These are phyloP conservation scores for Habrosyne pyritoides DNA, from an alignment of 2,888 invertebrate species.

Conservation along the genomic window DNA sequence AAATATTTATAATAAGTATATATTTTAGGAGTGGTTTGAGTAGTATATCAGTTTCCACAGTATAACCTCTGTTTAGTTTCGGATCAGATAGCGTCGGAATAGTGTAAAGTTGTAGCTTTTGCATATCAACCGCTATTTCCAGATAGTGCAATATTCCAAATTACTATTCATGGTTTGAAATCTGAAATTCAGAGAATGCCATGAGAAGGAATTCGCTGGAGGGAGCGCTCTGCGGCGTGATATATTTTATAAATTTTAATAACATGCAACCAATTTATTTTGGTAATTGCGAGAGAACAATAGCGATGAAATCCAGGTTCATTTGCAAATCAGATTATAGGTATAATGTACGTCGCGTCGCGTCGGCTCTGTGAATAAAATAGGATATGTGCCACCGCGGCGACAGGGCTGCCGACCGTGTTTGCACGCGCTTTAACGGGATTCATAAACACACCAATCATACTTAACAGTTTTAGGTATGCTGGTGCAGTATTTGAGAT, in stretches of 20 bases:
- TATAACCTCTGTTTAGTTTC: too few relatives aligned
- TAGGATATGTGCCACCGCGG: background rate
- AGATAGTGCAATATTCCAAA: too few relatives aligned
- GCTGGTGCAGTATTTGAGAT: background rate
- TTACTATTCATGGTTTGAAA: background rate
- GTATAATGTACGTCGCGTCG: constrained; percentile 9
- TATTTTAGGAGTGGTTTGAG: too few relatives aligned
- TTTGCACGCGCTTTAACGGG: background rate
- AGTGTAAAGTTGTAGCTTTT: too few relatives aligned
- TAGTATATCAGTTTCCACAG: too few relatives aligned
- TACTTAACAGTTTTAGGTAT: background rate
- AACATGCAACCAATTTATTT: constrained; percentile 9
- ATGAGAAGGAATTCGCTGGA: background rate
- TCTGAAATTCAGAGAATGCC: background rate
- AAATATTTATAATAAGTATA: too few relatives aligned
- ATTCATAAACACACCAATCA: background rate
- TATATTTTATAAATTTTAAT: background rate
- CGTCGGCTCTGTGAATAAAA: constrained; percentile 14
- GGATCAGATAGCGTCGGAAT: too few relatives aligned
- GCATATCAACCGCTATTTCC: too few relatives aligned
- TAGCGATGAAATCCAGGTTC: background rate
- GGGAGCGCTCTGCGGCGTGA: background rate
- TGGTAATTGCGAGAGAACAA: constrained; percentile 5
- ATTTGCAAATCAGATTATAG: constrained; percentile 25
- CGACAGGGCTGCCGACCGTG: background rate